Conservation (phyloP, 2,888 invertebrate genomes). For the Hymenopus coronatus region DNA sequence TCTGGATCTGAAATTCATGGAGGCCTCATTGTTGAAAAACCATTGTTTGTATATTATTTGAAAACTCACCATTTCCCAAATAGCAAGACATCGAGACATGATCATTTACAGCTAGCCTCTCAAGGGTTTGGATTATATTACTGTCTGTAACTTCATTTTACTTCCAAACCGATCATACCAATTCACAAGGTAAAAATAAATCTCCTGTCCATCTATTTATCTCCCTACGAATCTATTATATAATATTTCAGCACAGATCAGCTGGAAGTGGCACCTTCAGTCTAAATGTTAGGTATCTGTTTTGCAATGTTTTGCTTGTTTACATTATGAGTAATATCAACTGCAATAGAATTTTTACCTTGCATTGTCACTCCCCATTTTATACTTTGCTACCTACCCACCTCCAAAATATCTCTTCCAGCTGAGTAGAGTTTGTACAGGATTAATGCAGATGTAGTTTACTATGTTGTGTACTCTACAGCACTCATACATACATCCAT, state of each 20-base stretch:
- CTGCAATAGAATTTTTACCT: not conserved
- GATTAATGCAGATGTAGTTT: slow-evolving; percentile 9
- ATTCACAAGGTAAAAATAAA: slow-evolving; percentile 32
- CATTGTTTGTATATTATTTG: not conserved
- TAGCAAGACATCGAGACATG: not conserved
- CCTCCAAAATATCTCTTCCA: not conserved
- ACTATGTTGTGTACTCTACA: slow-evolving; percentile 12
- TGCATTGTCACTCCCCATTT: not conserved
- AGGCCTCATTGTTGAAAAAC: slow-evolving; percentile 14
- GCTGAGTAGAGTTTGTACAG: slow-evolving; percentile 16
- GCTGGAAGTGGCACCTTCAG: slow-evolving; percentile 31
- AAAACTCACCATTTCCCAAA: slow-evolving; percentile 1
- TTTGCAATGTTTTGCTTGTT: not conserved
- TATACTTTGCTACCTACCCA: not conserved
- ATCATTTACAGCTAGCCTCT: not conserved
- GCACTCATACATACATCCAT: slow-evolving; percentile 10
- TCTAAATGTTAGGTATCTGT: slow-evolving; percentile 16
- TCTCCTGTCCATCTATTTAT: slow-evolving; percentile 18
- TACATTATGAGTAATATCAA: not conserved
- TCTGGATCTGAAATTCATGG: not conserved
- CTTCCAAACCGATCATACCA: slow-evolving; percentile 19
- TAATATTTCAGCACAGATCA: slow-evolving; percentile 25
- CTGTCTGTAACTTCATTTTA: not conserved
- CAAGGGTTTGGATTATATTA: not conserved
- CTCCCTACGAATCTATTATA: slow-evolving; percentile 25